Evolutionary conservation across 2,113 vertebrate species (phyloP), one percentile per base, ranked within the genome.

Genomic region (Oryzias curvinotus): DNA sequence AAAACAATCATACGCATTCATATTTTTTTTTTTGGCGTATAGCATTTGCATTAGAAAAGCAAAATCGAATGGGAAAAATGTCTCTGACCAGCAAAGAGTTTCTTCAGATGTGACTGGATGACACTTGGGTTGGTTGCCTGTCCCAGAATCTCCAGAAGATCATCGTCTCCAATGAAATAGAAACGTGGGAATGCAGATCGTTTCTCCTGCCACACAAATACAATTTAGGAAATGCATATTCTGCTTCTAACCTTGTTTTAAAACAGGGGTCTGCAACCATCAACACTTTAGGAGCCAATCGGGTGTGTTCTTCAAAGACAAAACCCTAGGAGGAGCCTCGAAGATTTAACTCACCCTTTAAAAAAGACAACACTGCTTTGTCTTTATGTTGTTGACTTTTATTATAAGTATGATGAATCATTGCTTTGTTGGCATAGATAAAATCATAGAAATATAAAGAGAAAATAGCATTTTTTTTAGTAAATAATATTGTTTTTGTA

Each of bases 151-250:
- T 99, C 97, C 78, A 99, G 52, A 65, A 99, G 91, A 78, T 98
- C 97, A 79, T 99, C 97, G 71, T 99, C 97, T 28, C 97, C 97
- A 73, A 98, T 94, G 50, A 99, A 99, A 87, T 99, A 99, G 88
- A 99, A 98, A 43, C 97, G 91, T 47, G 97, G 96, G 81, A 99
- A 99, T 8, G 96, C 93, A 47, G 95, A 97, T 0, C 97, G 96
- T 48, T 99, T 99, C 86, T 99, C 97, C 97, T 98, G 73, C 58
- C 14, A 73, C 1, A 72, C 3, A 69, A 42, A 62, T 14, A 13
- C 12, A 49, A 16, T 18, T 28, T 26, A 25, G 26, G 6, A 28
- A 28, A 36, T 36, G 3, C 36, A 36, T 36, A 36, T 36, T 36
- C 36, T 10, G 8, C 8, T 36, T 36, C 3, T 12, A 36, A 36